These are phyloP conservation scores for Elephas maximus DNA, from an alignment of 2,113 vertebrate species.

Conservation along the genomic window DNA sequence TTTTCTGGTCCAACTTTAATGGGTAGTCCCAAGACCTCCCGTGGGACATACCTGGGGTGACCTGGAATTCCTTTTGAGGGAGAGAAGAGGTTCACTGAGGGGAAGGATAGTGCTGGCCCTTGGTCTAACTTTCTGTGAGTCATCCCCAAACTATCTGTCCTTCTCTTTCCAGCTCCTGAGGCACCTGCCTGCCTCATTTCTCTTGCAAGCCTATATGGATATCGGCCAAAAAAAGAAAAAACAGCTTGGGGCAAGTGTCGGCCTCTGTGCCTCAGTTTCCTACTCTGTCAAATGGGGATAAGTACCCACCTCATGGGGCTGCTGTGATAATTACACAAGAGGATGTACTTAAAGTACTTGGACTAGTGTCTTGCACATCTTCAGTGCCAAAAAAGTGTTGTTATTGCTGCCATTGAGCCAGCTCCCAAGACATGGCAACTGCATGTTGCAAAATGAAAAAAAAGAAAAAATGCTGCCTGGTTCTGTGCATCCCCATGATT, in stretches of 20 bases:
- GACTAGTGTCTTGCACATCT: neutral
- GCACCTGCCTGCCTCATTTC: neutral
- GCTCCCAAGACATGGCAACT: too few species aligned
- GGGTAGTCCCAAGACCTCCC: neutral
- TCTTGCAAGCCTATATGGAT: neutral
- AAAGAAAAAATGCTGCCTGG: too few species aligned
- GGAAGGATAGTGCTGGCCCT: neutral
- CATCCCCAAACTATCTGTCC: neutral
- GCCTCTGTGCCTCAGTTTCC: neutral
- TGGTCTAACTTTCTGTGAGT: conserved; percentile 33
- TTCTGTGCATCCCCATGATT: too few species aligned
- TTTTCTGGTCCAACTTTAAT: neutral
- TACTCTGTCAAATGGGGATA: neutral
- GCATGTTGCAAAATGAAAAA: too few species aligned
- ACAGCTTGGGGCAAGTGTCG: too few species aligned
- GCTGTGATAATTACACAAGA: neutral
- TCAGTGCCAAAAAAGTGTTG: neutral
- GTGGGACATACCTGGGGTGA: neutral
- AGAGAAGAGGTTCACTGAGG: too few species aligned
- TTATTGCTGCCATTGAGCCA: too few species aligned
- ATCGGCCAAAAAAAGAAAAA: neutral
- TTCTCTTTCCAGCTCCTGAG: neutral
- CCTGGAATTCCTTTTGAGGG: neutral
- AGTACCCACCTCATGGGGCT: neutral
- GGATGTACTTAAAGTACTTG: neutral